Evolutionary conservation across 2,888 invertebrate species (phyloP), one percentile per base, ranked within the genome.

Genomic region (Mythimna loreyi): DNA sequence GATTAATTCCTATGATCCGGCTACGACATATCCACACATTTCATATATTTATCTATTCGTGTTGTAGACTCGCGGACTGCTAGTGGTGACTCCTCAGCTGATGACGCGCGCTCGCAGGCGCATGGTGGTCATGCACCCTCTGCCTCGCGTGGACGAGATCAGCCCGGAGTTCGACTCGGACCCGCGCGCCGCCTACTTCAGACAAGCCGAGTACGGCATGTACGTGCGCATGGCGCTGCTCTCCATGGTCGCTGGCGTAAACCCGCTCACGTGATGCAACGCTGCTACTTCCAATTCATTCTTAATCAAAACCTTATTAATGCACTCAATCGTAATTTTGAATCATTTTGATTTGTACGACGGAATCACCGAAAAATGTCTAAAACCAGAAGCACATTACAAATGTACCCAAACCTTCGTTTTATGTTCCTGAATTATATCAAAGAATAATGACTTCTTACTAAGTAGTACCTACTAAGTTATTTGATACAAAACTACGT

Each of bases 171-270:
- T 99, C 85, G 99, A 99, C 94, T 97, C 97, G 0, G 99, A 99
- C 94, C 99, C 99, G 0, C 96, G 99, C 60, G 99, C 99, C 0
- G 99, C 99, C 0, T 99, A 99, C 94, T 99, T 99, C 96, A 96
- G 99, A 25, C 99, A 99, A 94, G 99, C 99, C 0, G 99, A 99
- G 92, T 98, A 98, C 89, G 99, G 99, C 77, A 98, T 99, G 98
- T 99, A 98, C 89, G 98, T 99, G 23, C 97, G 99, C 62, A 99
- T 99, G 99, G 99, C 99, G 0, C 95, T 99, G 2, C 96, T 99
- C 23, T 98, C 99, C 1, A 98, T 99, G 97, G 98, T 99, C 3
- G 96, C 99, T 19, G 98, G 98, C 61, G 92, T 93, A 16, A 95
- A 95, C 74, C 96, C 95, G 0, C 89, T 95, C n/a, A 87, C 88